Conservation (phyloP, 2,888 invertebrate species). For the Lasioglossum lativentre region DNA sequence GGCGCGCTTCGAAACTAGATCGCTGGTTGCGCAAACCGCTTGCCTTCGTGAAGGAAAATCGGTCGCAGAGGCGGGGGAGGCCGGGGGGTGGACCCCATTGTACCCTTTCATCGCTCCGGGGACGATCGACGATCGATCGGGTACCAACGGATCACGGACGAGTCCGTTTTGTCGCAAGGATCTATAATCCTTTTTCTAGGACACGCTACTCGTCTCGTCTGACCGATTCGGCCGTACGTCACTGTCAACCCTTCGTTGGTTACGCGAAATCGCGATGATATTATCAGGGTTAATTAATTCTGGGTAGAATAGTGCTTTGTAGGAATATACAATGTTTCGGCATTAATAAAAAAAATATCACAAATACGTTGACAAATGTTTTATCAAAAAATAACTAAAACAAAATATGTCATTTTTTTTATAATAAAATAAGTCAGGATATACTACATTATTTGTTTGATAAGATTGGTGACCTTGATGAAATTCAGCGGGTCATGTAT, state of each 20-base stretch:
- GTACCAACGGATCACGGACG: background rate
- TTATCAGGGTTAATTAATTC: too few relatives aligned
- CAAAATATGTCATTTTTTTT: too few relatives aligned
- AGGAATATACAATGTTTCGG: too few relatives aligned
- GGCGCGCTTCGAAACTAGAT: constrained; percentile 52
- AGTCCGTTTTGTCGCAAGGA: background rate
- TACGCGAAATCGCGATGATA: background rate
- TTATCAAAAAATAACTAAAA: too few relatives aligned
- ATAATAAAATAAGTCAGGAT: too few relatives aligned
- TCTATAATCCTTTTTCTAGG: background rate
- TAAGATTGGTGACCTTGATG: too few relatives aligned
- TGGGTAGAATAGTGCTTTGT: too few relatives aligned
- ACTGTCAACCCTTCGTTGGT: background rate
- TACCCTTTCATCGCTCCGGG: constrained; percentile 52
- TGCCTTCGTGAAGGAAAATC: constrained; percentile 22
- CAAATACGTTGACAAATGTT: too few relatives aligned
- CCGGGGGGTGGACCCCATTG: constrained; percentile 31
- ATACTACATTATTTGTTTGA: too few relatives aligned
- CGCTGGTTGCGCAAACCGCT: constrained; percentile 35
- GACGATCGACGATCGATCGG: constrained; percentile 33
- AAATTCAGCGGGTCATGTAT: too few relatives aligned
- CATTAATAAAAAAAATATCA: too few relatives aligned
- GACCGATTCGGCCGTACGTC: background rate
- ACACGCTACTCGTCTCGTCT: background rate
- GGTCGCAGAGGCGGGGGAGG: background rate